These are phyloP conservation scores for Dasypolia templi DNA, from an alignment of 2,888 invertebrate genomes.

Conservation along the genomic window DNA sequence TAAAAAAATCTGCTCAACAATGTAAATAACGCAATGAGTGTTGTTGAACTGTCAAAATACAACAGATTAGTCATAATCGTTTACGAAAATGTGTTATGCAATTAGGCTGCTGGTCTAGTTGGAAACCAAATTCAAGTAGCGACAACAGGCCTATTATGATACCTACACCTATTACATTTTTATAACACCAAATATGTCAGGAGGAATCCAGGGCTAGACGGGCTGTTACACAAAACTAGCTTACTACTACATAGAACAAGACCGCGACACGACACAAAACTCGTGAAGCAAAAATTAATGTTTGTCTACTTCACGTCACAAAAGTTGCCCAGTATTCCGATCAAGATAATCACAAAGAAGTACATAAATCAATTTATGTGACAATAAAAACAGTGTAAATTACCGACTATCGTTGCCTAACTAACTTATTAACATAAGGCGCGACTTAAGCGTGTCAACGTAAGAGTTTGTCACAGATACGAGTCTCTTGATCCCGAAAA, in stretches of 20 bases:
- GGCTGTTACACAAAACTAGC: no score
- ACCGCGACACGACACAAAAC: background rate
- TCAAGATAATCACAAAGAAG: slow-evolving; percentile 7
- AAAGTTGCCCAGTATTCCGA: slow-evolving; percentile 22
- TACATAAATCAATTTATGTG: slow-evolving; percentile 17
- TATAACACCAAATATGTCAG: background rate
- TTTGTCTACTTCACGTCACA: background rate
- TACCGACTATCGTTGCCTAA: slow-evolving; percentile 38
- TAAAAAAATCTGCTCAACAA: no score
- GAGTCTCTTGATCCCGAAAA: slow-evolving; percentile 15
- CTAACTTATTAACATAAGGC: slow-evolving; percentile 13
- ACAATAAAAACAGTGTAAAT: slow-evolving; percentile 32
- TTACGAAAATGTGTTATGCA: no score
- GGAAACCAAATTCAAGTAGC: background rate
- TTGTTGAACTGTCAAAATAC: no score
- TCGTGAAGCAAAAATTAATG: background rate
- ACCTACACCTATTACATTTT: no score
- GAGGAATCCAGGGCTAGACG: background rate
- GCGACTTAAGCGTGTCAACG: slow-evolving; percentile 10
- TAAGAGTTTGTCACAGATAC: slow-evolving; percentile 20
- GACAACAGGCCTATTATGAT: background rate
- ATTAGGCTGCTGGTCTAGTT: no score
- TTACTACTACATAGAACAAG: background rate
- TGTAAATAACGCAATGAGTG: no score
- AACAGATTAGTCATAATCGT: no score